Evolutionary conservation across 2,113 vertebrate genomes (phyloP).

Genomic region (Elgaria multicarinata): DNA sequence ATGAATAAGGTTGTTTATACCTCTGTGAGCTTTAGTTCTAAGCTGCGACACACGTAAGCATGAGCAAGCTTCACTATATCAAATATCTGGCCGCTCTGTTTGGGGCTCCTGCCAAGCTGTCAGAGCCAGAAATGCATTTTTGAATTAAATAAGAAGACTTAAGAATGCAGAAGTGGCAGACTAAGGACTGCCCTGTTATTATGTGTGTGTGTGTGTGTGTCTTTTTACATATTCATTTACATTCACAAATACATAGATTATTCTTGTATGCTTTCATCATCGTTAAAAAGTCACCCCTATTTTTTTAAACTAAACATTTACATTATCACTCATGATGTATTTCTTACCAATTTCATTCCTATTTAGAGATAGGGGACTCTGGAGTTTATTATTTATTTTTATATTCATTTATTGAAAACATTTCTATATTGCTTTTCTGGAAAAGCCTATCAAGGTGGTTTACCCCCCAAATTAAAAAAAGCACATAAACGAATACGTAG

Average conservation of each 20-base stretch:
- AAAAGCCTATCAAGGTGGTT: too few relatives aligned
- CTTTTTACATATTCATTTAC: neutral
- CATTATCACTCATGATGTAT: neutral
- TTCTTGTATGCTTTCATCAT: neutral
- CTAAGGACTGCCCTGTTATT: neutral
- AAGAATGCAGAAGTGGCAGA: neutral
- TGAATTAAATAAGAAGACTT: neutral
- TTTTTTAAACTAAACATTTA: neutral
- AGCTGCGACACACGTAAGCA: neutral
- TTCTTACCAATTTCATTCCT: neutral
- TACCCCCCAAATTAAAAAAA: too few relatives aligned
- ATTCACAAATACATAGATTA: neutral
- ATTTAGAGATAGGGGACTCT: neutral
- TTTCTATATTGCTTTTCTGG: too few relatives aligned
- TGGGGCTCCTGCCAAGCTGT: neutral
- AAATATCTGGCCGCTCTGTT: neutral
- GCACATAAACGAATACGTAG: too few relatives aligned
- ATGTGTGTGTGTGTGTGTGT: neutral
- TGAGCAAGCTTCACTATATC: neutral
- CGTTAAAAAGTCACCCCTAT: neutral
- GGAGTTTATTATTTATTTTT: neutral
- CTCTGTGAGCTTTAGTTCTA: neutral
- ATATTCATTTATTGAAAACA: too few relatives aligned
- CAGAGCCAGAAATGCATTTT: constrained; percentile 3
- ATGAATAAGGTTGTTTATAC: neutral